These are phyloP conservation scores for Daphoenositta chrysoptera DNA, from an alignment of 2,113 vertebrate genomes.

Conservation along the genomic window DNA sequence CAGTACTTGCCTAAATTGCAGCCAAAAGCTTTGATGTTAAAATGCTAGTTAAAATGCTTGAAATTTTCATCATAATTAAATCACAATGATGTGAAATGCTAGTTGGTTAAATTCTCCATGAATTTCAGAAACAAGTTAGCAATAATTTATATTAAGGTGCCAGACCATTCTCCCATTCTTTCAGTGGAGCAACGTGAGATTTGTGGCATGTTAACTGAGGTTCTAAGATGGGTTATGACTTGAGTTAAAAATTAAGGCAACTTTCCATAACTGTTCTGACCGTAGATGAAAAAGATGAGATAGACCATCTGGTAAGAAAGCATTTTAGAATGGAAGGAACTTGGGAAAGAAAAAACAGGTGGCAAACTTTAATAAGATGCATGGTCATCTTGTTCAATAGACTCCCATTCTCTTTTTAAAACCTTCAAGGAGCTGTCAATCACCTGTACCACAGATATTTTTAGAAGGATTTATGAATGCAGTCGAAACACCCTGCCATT, in stretches of 20 bases:
- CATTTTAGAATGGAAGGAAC: background rate
- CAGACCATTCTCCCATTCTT: background rate
- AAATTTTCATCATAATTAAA: background rate
- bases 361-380: background rate
- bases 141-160: background rate
- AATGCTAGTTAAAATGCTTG: background rate
- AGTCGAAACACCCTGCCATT: background rate
- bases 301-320: background rate
- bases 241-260: background rate
- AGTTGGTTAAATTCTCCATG: background rate
- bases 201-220: background rate
- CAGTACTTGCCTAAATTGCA: background rate
- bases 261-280: background rate
- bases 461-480: background rate
- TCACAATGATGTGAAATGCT: rapidly evolving
- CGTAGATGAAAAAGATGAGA: background rate
- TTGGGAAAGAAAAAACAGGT: background rate
- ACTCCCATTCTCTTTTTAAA: background rate
- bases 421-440: background rate
- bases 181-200: background rate
- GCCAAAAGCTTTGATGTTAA: background rate
- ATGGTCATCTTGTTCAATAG: background rate
- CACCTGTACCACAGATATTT: background rate
- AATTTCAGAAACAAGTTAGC: background rate
- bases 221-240: background rate